A percentile compares a stretch with the other conserved stretches of the same genome.
These are phyloP conservation scores for Engystomops pustulosus DNA, from an alignment of 2,113 vertebrate species.

Conservation along the genomic window DNA sequence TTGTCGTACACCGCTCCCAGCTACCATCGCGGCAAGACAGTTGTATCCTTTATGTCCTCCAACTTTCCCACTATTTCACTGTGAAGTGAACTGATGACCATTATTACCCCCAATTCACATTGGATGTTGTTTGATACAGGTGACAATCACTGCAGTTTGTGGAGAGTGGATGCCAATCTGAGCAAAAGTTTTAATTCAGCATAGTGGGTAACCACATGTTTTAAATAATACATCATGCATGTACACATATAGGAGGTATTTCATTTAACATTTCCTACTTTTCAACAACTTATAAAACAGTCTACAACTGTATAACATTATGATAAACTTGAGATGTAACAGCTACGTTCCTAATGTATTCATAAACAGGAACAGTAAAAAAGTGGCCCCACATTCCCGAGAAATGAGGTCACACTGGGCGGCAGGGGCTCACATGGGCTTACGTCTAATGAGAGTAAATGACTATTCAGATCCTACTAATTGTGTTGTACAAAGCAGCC, in stretches of 20 bases:
- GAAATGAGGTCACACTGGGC: conserved; percentile 54
- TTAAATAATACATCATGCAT: too few species aligned
- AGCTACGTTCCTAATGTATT: conserved; percentile 55
- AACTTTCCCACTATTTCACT: too few species aligned
- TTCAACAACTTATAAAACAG: neutral
- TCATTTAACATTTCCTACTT: neutral
- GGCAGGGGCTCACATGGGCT: conserved; percentile 55
- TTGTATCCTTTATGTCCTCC: too few species aligned
- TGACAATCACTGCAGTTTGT: neutral
- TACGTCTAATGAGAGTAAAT: conserved; percentile 16
- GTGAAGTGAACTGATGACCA: too few species aligned
- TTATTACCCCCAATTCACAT: too few species aligned
- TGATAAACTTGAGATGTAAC: neutral
- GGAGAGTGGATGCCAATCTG: neutral
- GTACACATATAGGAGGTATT: neutral
- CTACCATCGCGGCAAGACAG: too few species aligned
- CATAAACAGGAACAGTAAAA: conserved; percentile 60
- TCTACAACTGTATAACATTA: neutral
- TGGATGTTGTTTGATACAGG: too few species aligned
- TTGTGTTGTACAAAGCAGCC: conserved; percentile 1
- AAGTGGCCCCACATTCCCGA: conserved; percentile 50
- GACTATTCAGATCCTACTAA: conserved; percentile 49
- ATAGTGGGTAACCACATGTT: neutral
- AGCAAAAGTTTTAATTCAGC: neutral
- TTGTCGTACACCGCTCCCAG: too few species aligned